phyloP scores from a whole-genome alignment of 2,113 vertebrate genomes.

The Puma concolor region DNA sequence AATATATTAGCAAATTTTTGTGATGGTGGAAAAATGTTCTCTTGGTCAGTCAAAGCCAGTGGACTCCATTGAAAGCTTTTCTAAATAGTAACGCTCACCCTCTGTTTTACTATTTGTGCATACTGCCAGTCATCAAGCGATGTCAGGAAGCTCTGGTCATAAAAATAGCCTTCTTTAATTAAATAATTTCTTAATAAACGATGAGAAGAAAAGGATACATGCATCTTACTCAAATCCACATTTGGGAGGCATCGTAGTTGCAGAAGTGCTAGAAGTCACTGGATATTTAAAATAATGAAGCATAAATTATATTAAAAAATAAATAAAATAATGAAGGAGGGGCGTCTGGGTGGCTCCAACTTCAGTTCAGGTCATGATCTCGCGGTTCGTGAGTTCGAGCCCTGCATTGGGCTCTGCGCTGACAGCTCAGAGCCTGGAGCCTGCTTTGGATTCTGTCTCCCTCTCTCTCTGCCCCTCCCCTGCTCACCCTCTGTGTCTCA shows the following conservation, averaged over 20 bases:
- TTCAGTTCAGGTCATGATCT: no score
- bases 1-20: neutral
- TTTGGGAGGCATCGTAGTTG: neutral
- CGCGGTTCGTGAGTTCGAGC: no score
- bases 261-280: neutral
- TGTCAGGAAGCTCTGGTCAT: neutral
- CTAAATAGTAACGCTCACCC: neutral
- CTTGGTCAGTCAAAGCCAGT: rapidly evolving
- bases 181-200: neutral
- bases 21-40: neutral
- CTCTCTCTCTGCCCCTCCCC: no score
- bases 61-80: neutral
- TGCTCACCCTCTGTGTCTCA: no score
- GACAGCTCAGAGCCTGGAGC: no score
- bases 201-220: neutral
- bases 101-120: neutral
- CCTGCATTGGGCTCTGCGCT: no score
- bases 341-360: no score
- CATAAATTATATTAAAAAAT: no score
- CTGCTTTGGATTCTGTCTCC: no score
- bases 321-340: no score
- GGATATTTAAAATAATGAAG: neutral
- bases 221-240: neutral
- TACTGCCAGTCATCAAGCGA: neutral
- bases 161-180: neutral